Conservation (phyloP, 2,797 vertebrate species). For the Morelia viridis region DNA sequence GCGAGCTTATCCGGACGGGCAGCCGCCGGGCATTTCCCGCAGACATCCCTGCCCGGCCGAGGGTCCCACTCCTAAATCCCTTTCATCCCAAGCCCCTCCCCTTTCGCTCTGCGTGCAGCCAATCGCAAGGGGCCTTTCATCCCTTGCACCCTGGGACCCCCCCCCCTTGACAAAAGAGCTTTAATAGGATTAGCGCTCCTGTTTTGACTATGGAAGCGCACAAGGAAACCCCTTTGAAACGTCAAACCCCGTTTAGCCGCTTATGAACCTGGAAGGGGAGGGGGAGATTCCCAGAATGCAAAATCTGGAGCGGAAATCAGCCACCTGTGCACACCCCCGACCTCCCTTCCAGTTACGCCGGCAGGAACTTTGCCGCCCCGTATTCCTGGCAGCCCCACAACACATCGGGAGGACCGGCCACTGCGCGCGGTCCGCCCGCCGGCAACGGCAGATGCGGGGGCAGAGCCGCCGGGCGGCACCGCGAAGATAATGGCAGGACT, state of each 20-base stretch:
- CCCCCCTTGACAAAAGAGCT: constrained; percentile 76
- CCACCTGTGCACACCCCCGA: too few species aligned
- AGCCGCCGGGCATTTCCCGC: constrained; percentile 83
- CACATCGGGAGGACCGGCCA: too few species aligned
- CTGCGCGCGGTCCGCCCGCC: too few species aligned
- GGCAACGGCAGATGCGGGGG: too few species aligned
- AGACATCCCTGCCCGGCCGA: constrained; percentile 77
- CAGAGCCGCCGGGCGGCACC: too few species aligned
- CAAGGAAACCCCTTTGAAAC: constrained; percentile 71
- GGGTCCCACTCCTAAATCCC: constrained; percentile 69
- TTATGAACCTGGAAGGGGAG: constrained; percentile 27
- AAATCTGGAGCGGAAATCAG: too few species aligned
- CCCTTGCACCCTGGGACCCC: constrained; percentile 59
- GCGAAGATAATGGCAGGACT: too few species aligned
- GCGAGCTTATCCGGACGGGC: constrained; percentile 84
- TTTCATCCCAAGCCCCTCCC: constrained; percentile 69
- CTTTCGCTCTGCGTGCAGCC: constrained; percentile 74
- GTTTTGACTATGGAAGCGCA: constrained; percentile 82
- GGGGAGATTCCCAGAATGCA: not conserved
- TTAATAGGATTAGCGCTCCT: constrained; percentile 83
- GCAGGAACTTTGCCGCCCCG: too few species aligned
- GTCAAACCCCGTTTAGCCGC: constrained; percentile 69
- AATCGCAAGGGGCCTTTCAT: constrained; percentile 73
- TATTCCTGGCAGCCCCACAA: too few species aligned
- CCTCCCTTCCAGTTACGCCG: too few species aligned